These are phyloP conservation scores for Heliopora coerulea DNA, from an alignment of 92 coral and sea anemone genomes.

Conservation along the genomic window DNA sequence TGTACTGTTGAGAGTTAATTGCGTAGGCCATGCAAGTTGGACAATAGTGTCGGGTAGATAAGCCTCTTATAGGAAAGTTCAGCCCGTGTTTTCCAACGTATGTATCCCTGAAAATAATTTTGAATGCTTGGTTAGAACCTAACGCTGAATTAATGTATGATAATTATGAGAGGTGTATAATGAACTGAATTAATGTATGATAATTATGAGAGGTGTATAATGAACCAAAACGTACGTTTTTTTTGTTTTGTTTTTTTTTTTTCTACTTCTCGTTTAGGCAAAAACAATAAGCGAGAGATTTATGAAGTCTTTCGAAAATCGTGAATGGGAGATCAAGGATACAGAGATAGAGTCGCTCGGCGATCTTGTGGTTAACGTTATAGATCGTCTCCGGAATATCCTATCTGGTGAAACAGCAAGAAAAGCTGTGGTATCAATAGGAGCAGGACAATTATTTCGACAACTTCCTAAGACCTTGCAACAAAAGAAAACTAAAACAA, in stretches of 20 bases:
- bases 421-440: slow-evolving; percentile 67
- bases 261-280: background rate
- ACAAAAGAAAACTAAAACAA: slow-evolving; percentile 40
- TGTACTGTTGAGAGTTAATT: no score
- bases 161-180: no score
- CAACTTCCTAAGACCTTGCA: slow-evolving; percentile 50
- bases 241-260: background rate
- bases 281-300: slow-evolving; percentile 18
- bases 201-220: no score
- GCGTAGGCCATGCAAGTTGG: no score
- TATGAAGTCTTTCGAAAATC: slow-evolving; percentile 10
- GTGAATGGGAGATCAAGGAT: slow-evolving; percentile 25
- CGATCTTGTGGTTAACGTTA: slow-evolving; percentile 52
- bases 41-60: no score
- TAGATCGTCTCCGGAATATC: slow-evolving; percentile 42
- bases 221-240: background rate
- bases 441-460: slow-evolving; percentile 44
- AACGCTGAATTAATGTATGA: no score
- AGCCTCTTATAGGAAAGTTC: no score
- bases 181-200: no score
- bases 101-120: no score
- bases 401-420: slow-evolving; percentile 48
- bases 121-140: no score
- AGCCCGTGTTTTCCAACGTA: no score
- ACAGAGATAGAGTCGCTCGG: slow-evolving; percentile 58